Conservation (phyloP, 1,140 invertebrate species). For the Parapsyche elsis region DNA sequence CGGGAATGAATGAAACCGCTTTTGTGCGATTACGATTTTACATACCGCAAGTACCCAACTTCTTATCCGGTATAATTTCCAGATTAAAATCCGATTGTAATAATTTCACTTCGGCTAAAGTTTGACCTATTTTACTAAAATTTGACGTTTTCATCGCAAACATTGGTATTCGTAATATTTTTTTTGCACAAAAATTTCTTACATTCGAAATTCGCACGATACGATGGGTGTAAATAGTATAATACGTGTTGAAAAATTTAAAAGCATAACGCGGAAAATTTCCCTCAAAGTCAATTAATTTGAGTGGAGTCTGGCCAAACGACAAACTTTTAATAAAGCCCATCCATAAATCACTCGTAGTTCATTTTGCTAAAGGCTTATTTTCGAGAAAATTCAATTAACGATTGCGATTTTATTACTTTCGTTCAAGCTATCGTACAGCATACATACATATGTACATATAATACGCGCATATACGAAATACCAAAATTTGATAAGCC, state of each 20-base stretch:
- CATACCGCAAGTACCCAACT: slow-evolving; percentile 7
- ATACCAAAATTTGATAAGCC: no score
- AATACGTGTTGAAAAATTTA: neutral
- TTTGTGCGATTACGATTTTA: slow-evolving; percentile 5
- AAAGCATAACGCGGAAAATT: slow-evolving; percentile 4
- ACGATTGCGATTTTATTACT: no score
- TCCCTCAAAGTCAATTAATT: slow-evolving; percentile 18
- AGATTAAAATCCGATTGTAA: slow-evolving; percentile 4
- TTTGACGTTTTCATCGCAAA: neutral
- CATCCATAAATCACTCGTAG: slow-evolving; percentile 26
- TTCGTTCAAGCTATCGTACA: neutral
- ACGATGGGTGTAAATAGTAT: no score
- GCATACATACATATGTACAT: neutral
- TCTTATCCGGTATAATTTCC: slow-evolving; percentile 22
- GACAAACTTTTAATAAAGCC: slow-evolving; percentile 26
- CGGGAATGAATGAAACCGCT: slow-evolving; percentile 9
- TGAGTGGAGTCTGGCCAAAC: neutral
- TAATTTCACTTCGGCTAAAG: slow-evolving; percentile 17
- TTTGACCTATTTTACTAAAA: neutral
- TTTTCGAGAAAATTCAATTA: neutral
- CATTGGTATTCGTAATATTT: neutral
- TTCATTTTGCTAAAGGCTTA: slow-evolving; percentile 4
- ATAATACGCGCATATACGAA: no score
- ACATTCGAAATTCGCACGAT: no score
- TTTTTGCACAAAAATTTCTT: no score